Conservation (phyloP, 2,797 vertebrate genomes). For the Pelochelys cantorii region DNA sequence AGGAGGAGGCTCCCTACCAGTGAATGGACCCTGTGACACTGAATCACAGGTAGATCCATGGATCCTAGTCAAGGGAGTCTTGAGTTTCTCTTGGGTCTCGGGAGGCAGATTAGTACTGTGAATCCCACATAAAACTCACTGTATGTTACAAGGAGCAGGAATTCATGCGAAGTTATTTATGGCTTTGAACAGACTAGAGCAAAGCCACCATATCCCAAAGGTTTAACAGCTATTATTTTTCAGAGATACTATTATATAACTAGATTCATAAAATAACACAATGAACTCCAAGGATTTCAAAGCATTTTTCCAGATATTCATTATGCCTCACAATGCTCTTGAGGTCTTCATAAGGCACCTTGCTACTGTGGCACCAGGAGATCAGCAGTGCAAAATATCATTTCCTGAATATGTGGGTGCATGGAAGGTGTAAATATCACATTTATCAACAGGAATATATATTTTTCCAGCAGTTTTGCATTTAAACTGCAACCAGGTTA, state of each 20-base stretch:
- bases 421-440: not conserved
- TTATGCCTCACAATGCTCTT: not conserved
- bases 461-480: not conserved
- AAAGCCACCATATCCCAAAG: not conserved
- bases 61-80: not conserved
- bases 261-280: not conserved
- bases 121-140: not conserved
- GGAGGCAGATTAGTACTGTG: not conserved
- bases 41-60: not conserved
- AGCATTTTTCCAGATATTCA: not conserved
- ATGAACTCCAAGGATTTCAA: not conserved
- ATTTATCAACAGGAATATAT: not conserved
- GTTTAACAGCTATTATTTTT: not conserved
- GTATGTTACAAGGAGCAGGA: not conserved
- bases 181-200: not conserved
- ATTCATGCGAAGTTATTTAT: not conserved
- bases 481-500: not conserved
- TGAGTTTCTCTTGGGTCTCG: not conserved
- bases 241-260: not conserved
- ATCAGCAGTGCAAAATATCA: not conserved
- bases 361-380: not conserved
- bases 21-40: not conserved
- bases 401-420: not conserved
- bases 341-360: not conserved
- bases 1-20: not conserved